phyloP scores from a whole-genome alignment of 2,888 invertebrate species.

The Malthinus flaveolus region DNA sequence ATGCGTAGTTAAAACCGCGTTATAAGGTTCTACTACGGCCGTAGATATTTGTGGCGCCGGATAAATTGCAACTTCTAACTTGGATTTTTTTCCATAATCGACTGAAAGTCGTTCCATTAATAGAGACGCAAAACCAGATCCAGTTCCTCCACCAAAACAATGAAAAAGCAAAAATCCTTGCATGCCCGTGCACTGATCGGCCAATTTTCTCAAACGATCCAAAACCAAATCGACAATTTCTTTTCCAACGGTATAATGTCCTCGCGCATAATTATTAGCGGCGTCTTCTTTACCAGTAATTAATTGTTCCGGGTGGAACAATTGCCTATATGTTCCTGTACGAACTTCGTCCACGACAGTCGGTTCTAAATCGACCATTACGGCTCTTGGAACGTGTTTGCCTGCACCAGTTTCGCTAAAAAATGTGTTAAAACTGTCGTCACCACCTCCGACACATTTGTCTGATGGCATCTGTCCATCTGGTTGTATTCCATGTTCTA shows the following conservation, averaged over 20 bases:
- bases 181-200: conserved; percentile 63
- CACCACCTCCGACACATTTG: conserved; percentile 46
- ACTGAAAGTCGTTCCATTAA: conserved; percentile 42
- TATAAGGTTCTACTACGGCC: conserved; percentile 60
- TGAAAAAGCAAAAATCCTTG: conserved; percentile 68
- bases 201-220: conserved; percentile 68
- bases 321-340: conserved; percentile 66
- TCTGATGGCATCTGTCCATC: conserved; percentile 59
- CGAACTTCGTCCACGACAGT: conserved; percentile 76
- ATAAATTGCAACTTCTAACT: conserved; percentile 45
- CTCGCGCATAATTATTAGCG: conserved; percentile 84
- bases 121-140: conserved; percentile 67
- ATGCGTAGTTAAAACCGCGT: conserved; percentile 65
- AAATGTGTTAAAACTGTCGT: conserved; percentile 64
- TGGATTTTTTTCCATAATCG: conserved; percentile 4
- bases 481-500: conserved; percentile 71
- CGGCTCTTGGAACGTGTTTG: conserved; percentile 80
- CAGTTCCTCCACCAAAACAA: conserved; percentile 65
- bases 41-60: conserved; percentile 42
- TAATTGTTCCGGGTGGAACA: conserved; percentile 81
- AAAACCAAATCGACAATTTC: conserved; percentile 71
- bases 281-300: conserved; percentile 84
- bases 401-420: conserved; percentile 77
- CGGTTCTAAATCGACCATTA: conserved; percentile 82
- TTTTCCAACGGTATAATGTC: conserved; percentile 79